Base-by-base conservation (phyloP, 2,113 vertebrate genomes). In the Crypturellus undulatus region DNA sequence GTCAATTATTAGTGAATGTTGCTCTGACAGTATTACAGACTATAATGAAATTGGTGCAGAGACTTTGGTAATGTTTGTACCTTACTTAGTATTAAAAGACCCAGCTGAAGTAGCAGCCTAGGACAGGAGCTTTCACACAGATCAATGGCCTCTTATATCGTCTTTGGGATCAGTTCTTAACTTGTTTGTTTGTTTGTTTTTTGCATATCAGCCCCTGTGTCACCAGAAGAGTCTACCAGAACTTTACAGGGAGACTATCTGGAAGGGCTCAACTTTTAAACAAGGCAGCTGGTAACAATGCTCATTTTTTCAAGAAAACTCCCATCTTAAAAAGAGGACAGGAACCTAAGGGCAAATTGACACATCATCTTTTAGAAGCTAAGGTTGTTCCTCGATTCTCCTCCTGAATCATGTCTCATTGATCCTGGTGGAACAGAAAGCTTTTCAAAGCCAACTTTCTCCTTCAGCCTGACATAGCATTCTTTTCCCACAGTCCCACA, bases 41-140 rank as follows among this genome's bases (percentile, higher is more conserved):
- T 12, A n/a, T 0, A 1, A 36, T 11, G 25, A 49, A 84, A 67
- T 43, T 0, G 1, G 10, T 13, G 60, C 0, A 45, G n/a, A 70
- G 5, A 42, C 62, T 34, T 40, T 2, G 60, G 68, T 25, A 75
- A 70, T 6, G 54, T 12, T 34, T 11, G 11, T 36, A 86, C 20
- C 65, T 78, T 73, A 38, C 11, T 32, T 28, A 49, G 5, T 5
- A 5, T 21, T 38, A 79, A 24, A 84, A 86, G 15, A 15, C 24
- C 22, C 14, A n/a, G 42, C 20, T 56, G 21, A 60, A 87, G 51
- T 36, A 79, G 76, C 28, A 92, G 42, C 17, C 69, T 77, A n/a
- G 78, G n/a, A 60, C 4, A 49, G 36, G 49, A 96, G 28, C 42
- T n/a, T 76, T 90, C 65, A 49, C 28, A 25, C 59, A 42, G 36